These are phyloP conservation scores for Eriocheir sinensis DNA, from an alignment of 1,140 invertebrate species.

Conservation along the genomic window DNA sequence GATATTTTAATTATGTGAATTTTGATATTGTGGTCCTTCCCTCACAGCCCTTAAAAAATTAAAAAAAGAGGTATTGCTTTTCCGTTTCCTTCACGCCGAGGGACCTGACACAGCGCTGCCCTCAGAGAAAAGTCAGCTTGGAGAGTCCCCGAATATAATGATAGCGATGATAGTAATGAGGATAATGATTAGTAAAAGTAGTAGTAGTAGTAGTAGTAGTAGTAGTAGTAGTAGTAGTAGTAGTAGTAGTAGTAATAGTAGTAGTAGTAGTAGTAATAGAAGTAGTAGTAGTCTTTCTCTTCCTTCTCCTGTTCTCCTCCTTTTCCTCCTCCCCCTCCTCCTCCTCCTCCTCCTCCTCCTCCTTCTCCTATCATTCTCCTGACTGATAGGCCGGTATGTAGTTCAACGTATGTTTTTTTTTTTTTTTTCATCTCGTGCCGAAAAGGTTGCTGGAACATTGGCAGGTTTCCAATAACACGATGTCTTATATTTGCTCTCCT, in stretches of 20 bases:
- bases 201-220: background rate
- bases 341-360: background rate
- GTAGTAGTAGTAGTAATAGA: too few relatives aligned
- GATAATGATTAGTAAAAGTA: too few relatives aligned
- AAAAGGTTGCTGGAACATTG: background rate
- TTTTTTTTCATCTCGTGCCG: background rate
- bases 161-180: background rate
- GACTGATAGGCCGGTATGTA: background rate
- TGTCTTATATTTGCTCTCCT: background rate
- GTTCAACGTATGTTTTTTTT: background rate
- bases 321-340: background rate
- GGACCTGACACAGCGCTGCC: too few relatives aligned
- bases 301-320: background rate
- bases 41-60: too few relatives aligned
- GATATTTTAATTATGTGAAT: too few relatives aligned
- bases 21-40: too few relatives aligned
- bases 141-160: too few relatives aligned
- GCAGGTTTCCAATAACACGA: background rate
- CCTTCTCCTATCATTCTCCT: background rate
- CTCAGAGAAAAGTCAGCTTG: too few relatives aligned
- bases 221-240: slow-evolving; percentile 16
- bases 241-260: background rate
- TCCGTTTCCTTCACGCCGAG: too few relatives aligned
- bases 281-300: background rate
- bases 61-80: background rate